A percentile compares a stretch with the other conserved stretches of the same genome.
phyloP scores from a whole-genome alignment of 1,140 invertebrate genomes.

The Drosophila carrolli region DNA sequence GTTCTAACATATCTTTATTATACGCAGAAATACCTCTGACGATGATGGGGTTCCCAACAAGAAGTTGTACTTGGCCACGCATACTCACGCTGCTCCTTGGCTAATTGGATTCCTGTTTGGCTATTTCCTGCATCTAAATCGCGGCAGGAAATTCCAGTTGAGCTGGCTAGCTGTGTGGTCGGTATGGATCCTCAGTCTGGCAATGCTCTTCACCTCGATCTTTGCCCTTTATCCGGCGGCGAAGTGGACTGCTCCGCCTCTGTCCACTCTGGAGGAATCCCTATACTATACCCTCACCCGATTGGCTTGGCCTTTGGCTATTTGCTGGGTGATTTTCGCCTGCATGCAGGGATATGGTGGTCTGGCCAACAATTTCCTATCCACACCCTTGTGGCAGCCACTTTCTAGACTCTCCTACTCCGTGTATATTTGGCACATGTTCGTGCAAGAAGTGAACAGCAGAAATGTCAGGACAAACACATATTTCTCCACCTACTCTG shows the following conservation, averaged over 20 bases:
- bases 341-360: conserved; percentile 88
- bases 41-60: conserved; percentile 5
- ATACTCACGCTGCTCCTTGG: conserved; percentile 66
- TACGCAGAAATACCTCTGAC: conserved; percentile 10
- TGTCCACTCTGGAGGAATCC: conserved; percentile 84
- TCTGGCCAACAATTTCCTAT: conserved; percentile 85
- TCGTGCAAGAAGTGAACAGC: conserved; percentile 52
- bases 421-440: conserved; percentile 85
- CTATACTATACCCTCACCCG: conserved; percentile 88
- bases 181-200: conserved; percentile 61
- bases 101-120: conserved; percentile 65
- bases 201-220: conserved; percentile 62
- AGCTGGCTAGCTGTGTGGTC: conserved; percentile 11
- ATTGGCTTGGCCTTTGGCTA: conserved; percentile 86
- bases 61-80: conserved; percentile 58
- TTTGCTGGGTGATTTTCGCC: conserved; percentile 89
- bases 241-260: conserved; percentile 45
- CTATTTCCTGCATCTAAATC: conserved; percentile 54
- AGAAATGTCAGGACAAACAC: conserved; percentile 38
- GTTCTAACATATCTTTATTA: not conserved
- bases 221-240: conserved; percentile 74
- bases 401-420: conserved; percentile 85
- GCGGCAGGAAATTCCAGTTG: conserved; percentile 34
- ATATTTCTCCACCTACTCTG: conserved; percentile 49
- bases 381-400: conserved; percentile 85